These are phyloP conservation scores for Hystrix brachyura DNA, from an alignment of 2,113 vertebrate species.

Conservation along the genomic window DNA sequence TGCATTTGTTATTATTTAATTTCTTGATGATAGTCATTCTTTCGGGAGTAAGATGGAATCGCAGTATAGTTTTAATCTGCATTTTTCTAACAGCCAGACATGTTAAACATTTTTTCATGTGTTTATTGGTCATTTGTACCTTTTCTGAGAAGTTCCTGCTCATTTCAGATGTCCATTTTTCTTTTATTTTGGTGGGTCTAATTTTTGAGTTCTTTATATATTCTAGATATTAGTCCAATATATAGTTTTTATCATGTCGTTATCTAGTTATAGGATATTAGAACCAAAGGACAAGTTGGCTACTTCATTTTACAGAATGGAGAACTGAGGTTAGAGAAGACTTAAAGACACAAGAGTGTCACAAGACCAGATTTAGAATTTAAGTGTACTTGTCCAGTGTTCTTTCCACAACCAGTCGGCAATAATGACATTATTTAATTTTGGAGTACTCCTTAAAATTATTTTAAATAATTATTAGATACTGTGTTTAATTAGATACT, in stretches of 20 bases:
- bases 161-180: not conserved
- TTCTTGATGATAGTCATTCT: not conserved
- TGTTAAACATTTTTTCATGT: not conserved
- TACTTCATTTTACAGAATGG: not conserved
- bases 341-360: not conserved
- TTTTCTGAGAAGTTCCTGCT: not conserved
- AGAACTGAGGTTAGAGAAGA: not conserved
- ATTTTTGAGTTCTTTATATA: not conserved
- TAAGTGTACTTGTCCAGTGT: not conserved
- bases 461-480: not conserved
- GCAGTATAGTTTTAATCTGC: not conserved
- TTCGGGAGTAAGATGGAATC: not conserved
- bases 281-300: not conserved
- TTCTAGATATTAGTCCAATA: not conserved
- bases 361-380: slow-evolving; percentile 46
- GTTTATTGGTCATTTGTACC: not conserved
- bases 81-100: not conserved
- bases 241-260: slow-evolving; percentile 24
- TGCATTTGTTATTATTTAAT: not conserved
- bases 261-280: not conserved
- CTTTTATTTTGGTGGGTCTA: not conserved
- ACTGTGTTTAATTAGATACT: too few relatives aligned
- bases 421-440: not conserved
- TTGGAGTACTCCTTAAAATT: not conserved
- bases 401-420: not conserved